Base-by-base conservation (phyloP, 2,113 vertebrate species). In the Tragelaphus scriptus region DNA sequence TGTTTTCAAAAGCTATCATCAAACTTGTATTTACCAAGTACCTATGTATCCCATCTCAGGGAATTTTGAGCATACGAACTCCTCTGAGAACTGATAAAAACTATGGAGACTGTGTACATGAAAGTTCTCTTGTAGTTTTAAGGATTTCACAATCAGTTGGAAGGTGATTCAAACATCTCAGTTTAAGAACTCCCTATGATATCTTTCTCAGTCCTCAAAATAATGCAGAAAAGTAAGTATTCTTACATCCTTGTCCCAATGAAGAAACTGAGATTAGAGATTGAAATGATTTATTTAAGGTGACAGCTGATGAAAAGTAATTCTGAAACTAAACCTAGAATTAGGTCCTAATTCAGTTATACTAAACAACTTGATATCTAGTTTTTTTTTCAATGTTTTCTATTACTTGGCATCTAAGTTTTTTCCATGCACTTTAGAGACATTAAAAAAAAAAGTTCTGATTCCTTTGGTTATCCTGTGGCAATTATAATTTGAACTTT, bases 401-500 rank as follows among this genome's bases (percentile, higher is more conserved):
- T 49, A 81, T 88, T 17, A 40, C 25, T 80, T 75, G 55, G 16
- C 53, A 82, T 95, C 36, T 87, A 19, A 30, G 44, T 85, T 92
- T 85, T 90, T 88, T 55, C 55, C 26, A 91, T 87, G 44, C 56
- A 88, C 58, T 89, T 94, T 21, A 85, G 47, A 93, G 56, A 85
- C 91, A 77, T 63, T 58, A 23, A 51, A 92, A 61, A 68, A 84
- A 71, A 56, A 65, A 80, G 4, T 68, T 82, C 10, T 61, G 5
- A 28, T 56, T 80, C 40, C 51, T 88, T 51, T 19, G 23, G 81
- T 77, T 94, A n/a, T 85, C 47, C 7, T 86, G 47, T 51, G 71
- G 68, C 77, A 97, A 95, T 97, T 98, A 97, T 93, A 94, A 94
- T 94, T 96, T 97, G 61, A 97, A 96, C 77, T 91, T 96, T 82